phyloP scores from a whole-genome alignment of 2,113 vertebrate genomes.

The Spheniscus mendiculus region DNA sequence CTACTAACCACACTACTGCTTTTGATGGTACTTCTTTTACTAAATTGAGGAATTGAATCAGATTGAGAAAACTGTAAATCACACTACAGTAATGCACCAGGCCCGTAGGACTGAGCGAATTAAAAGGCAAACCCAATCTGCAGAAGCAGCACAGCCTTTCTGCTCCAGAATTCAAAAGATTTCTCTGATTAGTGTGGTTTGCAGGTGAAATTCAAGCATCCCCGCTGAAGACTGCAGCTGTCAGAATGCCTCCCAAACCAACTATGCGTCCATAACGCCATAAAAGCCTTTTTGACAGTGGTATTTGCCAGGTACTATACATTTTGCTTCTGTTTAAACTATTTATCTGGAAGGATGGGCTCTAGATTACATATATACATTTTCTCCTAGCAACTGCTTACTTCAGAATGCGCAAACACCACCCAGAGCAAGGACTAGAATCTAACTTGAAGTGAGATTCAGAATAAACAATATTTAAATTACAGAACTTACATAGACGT shows the following conservation, averaged over 20 bases:
- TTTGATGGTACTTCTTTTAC: background rate
- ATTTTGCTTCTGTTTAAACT: background rate
- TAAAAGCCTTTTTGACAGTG: background rate
- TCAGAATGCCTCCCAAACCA: background rate
- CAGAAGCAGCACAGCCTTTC: background rate
- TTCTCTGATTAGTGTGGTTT: background rate
- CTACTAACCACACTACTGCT: background rate
- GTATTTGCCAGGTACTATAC: background rate
- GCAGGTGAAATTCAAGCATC: background rate
- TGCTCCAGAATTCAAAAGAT: background rate
- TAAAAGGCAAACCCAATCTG: background rate
- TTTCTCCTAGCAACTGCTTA: background rate
- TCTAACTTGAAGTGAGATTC: background rate
- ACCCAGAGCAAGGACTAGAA: background rate
- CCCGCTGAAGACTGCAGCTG: background rate
- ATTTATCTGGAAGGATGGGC: background rate
- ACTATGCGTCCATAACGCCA: background rate
- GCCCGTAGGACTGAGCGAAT: background rate
- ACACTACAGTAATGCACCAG: background rate
- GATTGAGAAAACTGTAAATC: background rate
- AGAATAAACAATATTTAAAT: background rate
- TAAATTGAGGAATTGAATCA: background rate
- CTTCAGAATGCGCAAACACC: background rate
- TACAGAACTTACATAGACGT: background rate
- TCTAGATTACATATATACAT: background rate